Conservation (phyloP, 2,888 invertebrate species). For the Aporophyla nigra region DNA sequence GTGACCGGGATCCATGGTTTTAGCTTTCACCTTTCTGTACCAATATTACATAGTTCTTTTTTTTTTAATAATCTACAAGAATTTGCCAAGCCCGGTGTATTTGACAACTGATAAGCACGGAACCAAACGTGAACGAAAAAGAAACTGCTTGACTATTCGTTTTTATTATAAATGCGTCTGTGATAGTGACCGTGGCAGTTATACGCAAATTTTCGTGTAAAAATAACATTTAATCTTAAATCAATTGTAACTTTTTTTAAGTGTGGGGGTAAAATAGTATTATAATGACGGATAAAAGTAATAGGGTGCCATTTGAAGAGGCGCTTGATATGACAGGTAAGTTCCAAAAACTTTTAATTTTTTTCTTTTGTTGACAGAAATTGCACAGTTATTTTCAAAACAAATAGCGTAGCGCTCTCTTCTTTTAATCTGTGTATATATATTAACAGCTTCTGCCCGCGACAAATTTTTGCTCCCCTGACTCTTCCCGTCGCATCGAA, state of each 20-base stretch:
- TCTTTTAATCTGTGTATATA: no score
- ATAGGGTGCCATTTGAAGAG: slow-evolving; percentile 35
- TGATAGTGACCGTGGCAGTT: neutral
- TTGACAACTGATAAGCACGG: neutral
- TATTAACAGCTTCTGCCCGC: no score
- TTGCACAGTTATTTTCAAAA: no score
- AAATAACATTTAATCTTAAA: neutral
- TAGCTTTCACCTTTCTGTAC: neutral
- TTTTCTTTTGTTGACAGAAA: neutral
- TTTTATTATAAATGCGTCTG: slow-evolving; percentile 20
- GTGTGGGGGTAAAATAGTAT: neutral
- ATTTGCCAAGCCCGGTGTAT: neutral
- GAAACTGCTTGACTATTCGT: slow-evolving; percentile 12
- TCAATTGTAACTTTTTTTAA: neutral
- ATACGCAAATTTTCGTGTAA: neutral
- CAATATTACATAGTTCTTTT: neutral
- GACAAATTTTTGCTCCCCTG: no score
- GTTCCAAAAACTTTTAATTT: neutral
- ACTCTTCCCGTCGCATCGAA: no score
- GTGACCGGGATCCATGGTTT: neutral
- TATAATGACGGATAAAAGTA: slow-evolving; percentile 16
- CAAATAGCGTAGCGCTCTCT: no score
- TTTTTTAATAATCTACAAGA: neutral
- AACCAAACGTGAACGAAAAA: slow-evolving; percentile 15
- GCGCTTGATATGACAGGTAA: slow-evolving; percentile 41